Conservation (phyloP, 2,888 invertebrate species). For the Protophormia terraenovae region DNA sequence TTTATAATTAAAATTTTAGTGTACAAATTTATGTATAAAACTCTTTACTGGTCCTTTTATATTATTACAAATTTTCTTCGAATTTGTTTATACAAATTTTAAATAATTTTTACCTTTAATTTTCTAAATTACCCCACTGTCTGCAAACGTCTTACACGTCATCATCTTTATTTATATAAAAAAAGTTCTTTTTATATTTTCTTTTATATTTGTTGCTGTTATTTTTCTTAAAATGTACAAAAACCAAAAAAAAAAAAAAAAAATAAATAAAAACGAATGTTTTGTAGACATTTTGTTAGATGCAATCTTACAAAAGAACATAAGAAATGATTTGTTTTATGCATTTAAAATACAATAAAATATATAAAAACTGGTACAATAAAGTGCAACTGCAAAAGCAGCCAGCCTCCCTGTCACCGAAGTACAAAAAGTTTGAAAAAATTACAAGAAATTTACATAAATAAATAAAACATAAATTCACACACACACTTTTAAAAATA, state of each 20-base stretch:
- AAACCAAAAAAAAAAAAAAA: neutral
- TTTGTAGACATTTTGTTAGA: slow-evolving; percentile 46
- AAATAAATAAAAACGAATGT: slow-evolving; percentile 3
- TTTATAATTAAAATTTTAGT: no score
- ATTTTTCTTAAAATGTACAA: neutral
- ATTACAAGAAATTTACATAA: neutral
- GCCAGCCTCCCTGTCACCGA: neutral
- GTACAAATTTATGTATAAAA: neutral
- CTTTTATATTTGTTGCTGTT: slow-evolving; percentile 14
- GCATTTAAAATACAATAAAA: slow-evolving; percentile 31
- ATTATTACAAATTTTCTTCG: no score
- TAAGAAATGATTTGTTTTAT: slow-evolving; percentile 42
- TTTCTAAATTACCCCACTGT: neutral
- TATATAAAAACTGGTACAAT: slow-evolving; percentile 9
- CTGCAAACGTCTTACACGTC: neutral
- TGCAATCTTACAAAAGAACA: slow-evolving; percentile 36
- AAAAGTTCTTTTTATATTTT: neutral
- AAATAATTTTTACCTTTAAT: neutral
- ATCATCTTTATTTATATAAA: slow-evolving; percentile 11
- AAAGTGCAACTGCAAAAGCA: neutral
- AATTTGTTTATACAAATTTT: neutral
- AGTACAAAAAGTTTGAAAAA: neutral
- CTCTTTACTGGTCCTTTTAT: no score
- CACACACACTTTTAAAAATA: neutral
- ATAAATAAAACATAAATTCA: no score